Base-by-base conservation (phyloP, 2,113 vertebrate genomes). In the Anthoscopus minutus region DNA sequence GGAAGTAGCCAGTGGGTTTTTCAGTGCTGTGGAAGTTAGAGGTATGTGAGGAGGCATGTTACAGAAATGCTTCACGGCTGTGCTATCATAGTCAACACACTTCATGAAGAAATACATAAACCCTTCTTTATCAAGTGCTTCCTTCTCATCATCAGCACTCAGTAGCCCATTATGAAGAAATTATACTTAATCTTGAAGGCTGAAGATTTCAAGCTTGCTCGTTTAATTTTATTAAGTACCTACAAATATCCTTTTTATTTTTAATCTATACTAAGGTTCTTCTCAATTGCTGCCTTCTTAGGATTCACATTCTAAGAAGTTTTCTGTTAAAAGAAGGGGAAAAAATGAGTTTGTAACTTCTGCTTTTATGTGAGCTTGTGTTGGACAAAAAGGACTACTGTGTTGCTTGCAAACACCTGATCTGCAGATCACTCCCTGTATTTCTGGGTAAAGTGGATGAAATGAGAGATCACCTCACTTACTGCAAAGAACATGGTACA, bases 11-110 rank as follows among this genome's bases (percentile, higher is more conserved):
- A 31, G 22, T 31, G 22, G 1, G 0, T 31, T 81, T 91, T 84
- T 35, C 30, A 50, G 40, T 25, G 13, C 37, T 57, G 25, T 45
- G 28, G 25, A 70, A 66, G 15, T 25, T 13, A 51, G 9, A 78
- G 16, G 54, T 33, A 4, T 7, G 10, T 2, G 10, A 72, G 15
- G 3, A 76, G 21, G 37, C 0, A 0, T 5, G 33, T 40, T 2
- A 65, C 0, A 5, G 28, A 57, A 61, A 33, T 8, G 9, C 45
- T 86, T n/a, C 33, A 60, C 23, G 16, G 62, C 37, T 53, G 28
- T 62, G 60, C 25, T 50, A 5, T 0, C 23, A 28, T 16, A 86
- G 28, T 57, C 54, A 88, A 50, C 6, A 17, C 4, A 42, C 9
- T 33, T 33, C 8, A 45, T 6, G 13, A 28, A 53, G 28, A 86